Conservation (phyloP, 1,140 invertebrate species). For the Diploscapter pachys region DNA sequence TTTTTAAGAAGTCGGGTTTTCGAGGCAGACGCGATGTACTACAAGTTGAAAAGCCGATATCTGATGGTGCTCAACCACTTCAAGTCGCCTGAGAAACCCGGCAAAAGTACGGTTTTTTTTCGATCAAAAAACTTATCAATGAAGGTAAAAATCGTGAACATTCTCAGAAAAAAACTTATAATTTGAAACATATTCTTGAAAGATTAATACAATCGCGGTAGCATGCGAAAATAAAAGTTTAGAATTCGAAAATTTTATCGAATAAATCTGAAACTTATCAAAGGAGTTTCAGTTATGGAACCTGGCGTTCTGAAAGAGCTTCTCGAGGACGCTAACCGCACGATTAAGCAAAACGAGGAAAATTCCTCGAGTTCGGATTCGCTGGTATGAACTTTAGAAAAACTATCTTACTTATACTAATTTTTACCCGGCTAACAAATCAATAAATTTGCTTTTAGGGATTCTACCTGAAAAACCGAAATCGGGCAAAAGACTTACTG, state of each 20-base stretch:
- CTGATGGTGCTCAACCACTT: constrained; percentile 44
- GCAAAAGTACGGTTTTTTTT: constrained; percentile 27
- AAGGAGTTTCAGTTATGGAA: constrained; percentile 30
- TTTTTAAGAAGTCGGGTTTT: constrained; percentile 20
- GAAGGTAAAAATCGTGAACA: constrained; percentile 4
- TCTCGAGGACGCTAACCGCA: constrained; percentile 30
- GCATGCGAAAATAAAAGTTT: no score
- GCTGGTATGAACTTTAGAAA: constrained; percentile 1
- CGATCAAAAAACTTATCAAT: background rate
- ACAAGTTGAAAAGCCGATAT: constrained; percentile 41
- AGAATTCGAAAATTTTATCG: no score
- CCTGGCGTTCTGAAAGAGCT: constrained; percentile 37
- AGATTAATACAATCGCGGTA: no score
- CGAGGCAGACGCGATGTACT: constrained; percentile 40
- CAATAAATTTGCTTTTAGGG: background rate
- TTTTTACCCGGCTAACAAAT: no score
- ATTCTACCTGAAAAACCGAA: constrained; percentile 12
- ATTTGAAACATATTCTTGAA: background rate
- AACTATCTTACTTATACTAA: background rate
- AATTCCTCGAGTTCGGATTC: constrained; percentile 19
- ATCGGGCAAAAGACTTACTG: constrained; percentile 31
- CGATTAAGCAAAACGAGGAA: constrained; percentile 23
- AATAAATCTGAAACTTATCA: no score
- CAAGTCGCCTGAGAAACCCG: constrained; percentile 37
- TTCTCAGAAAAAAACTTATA: background rate